Conservation (phyloP, 2,797 vertebrate genomes). For the Synanceia verrucosa region DNA sequence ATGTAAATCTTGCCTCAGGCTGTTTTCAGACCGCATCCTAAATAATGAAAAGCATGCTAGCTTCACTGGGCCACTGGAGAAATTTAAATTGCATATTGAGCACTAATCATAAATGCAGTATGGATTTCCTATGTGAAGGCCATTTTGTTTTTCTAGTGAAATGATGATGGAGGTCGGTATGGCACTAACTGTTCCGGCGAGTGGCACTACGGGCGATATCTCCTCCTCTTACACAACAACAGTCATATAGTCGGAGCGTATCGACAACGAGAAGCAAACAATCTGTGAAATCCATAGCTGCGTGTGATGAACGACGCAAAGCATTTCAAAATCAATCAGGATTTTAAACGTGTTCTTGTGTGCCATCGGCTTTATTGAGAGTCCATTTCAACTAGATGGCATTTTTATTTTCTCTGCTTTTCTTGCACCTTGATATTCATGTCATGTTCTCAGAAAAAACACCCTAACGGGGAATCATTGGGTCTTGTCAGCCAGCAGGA, state of each 20-base stretch:
- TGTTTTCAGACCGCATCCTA: constrained; percentile 6
- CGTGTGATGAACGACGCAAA: constrained; percentile 56
- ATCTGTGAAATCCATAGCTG: constrained; percentile 49
- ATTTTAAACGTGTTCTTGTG: constrained; percentile 43
- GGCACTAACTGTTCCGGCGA: background rate
- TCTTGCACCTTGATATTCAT: constrained; percentile 57
- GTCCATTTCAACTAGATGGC: constrained; percentile 45
- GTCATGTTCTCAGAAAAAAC: constrained; percentile 56
- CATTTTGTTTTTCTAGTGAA: background rate
- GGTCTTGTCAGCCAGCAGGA: constrained; percentile 69
- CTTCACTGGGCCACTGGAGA: background rate
- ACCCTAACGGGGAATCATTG: constrained; percentile 66
- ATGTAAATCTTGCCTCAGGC: background rate
- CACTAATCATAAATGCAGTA: background rate
- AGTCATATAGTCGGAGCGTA: constrained; percentile 21
- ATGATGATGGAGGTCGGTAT: background rate
- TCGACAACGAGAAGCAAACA: constrained; percentile 51
- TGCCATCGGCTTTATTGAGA: constrained; percentile 55
- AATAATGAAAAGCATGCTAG: constrained; percentile 2
- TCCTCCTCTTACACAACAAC: constrained; percentile 12
- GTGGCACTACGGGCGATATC: background rate
- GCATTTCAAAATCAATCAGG: constrained; percentile 62
- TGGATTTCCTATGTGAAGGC: background rate
- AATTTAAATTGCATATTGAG: background rate
- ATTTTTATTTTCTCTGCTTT: constrained; percentile 56